Evolutionary conservation across 2,113 vertebrate genomes (phyloP).

Genomic region (Cephalopholis sonnerati): DNA sequence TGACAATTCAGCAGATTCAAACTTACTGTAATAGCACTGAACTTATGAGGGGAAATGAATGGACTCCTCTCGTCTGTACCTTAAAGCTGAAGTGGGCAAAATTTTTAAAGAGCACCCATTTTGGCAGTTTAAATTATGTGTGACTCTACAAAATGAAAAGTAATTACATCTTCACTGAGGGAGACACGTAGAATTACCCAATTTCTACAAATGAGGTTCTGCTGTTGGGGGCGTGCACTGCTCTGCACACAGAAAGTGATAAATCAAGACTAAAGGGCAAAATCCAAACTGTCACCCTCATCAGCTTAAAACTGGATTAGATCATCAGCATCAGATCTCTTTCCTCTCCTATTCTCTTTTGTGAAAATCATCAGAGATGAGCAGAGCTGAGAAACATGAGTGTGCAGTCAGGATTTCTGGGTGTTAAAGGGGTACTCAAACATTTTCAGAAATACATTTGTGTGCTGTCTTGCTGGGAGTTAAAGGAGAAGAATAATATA

Average conservation of each 20-base stretch:
- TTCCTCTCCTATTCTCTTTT: not conserved
- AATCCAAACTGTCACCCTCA: not conserved
- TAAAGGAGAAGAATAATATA: not conserved
- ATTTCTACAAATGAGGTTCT: slow-evolving; percentile 28
- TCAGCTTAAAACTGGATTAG: not conserved
- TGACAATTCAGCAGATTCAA: slow-evolving; percentile 1
- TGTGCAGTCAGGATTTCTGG: not conserved
- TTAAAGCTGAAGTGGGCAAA: not conserved
- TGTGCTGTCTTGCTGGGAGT: not conserved
- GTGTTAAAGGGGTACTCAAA: not conserved
- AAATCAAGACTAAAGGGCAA: slow-evolving; percentile 7
- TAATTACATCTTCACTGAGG: slow-evolving; percentile 14
- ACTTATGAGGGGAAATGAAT: not conserved
- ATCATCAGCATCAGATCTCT: not conserved
- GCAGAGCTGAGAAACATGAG: not conserved
- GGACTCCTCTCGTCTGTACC: not conserved
- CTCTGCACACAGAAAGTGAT: not conserved
- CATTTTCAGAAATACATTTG: not conserved
- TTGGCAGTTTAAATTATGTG: slow-evolving; percentile 14
- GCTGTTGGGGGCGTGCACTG: not conserved
- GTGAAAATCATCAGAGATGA: not conserved
- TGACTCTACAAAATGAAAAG: slow-evolving; percentile 16
- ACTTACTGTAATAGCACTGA: not conserved
- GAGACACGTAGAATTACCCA: not conserved
- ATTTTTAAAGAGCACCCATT: slow-evolving; percentile 1